Base-by-base conservation (phyloP, 2,888 invertebrate species). In the Parnassius orleans region DNA sequence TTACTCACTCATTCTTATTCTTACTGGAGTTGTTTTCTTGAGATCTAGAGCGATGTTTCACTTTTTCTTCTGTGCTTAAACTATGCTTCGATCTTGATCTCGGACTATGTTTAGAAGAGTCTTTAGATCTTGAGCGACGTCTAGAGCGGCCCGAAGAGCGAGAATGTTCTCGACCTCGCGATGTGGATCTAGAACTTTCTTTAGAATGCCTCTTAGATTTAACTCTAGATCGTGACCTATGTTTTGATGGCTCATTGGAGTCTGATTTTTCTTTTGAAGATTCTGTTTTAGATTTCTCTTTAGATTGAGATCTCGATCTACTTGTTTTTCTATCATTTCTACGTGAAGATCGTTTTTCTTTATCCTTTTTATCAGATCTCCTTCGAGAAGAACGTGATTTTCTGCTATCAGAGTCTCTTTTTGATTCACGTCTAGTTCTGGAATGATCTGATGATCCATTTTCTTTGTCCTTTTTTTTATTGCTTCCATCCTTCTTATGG, bases 1-100 rank as follows among this genome's bases (percentile, higher is more conserved):
- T 46, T 42, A 75, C 87, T 79, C 79, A 90, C 90, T 90, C 90
- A 72, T 86, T 83, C 74, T 90, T 90, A 68, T 64, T 83, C 72
- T 88, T 88, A 64, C 68, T 79, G 63, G 74, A 78, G 56, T 70
- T 69, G 65, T 77, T 78, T 51, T 90, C 90, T 72, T 91, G 90
- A 65, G 90, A 90, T 72, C 80, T 78, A 12, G 90, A 91, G 42
- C 90, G 82, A 48, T 77, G 80, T 68, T 81, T 81, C 12, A 71
- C 66, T 63, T 80, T 83, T 1, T 86, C 87, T 2, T 86, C 87
- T 3, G 73, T 72, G 56, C 79, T 82, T 11, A 67, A 64, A 9
- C 73, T 70, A 33, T 75, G 81, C 61, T 81, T 83, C 1, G 74
- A 73, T 1, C 74, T 73, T 1, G 77, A 72, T 19, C 72, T 69